Evolutionary conservation across 2,888 invertebrate genomes (phyloP).

Genomic region (Callinectes sapidus): DNA sequence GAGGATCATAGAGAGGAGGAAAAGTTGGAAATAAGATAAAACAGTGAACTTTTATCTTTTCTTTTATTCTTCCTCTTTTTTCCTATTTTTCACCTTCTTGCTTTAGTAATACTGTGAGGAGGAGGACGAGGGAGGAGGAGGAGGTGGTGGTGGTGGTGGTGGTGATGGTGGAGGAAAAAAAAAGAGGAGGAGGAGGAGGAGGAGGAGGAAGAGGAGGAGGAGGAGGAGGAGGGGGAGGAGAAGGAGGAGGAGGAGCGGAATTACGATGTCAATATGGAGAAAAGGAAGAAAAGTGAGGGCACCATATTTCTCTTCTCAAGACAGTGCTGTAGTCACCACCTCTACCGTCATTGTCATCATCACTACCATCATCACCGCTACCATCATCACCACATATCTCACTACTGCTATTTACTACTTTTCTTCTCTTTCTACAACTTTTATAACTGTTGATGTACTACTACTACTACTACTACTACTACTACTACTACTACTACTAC

Average conservation of each 20-base stretch:
- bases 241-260: background rate
- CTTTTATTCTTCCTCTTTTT: background rate
- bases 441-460: too few species aligned
- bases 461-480: background rate
- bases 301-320: background rate
- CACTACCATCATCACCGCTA: background rate
- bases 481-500: background rate
- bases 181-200: too few species aligned
- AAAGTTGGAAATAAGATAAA: background rate
- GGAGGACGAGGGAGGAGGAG: background rate
- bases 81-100: background rate
- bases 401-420: background rate
- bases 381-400: background rate
- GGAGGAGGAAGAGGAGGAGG: too few species aligned
- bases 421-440: too few species aligned
- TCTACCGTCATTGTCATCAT: background rate
- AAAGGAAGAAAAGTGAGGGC: background rate
- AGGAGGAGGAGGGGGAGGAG: background rate
- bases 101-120: background rate
- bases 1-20: background rate
- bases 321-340: background rate
- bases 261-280: background rate
- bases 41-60: background rate
- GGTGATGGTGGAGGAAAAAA: too few species aligned
- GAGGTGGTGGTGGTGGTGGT: too few species aligned